Evolutionary conservation across 2,888 invertebrate genomes (phyloP), one percentile per base, ranked within the genome.

Genomic region (Morpho achilles): DNA sequence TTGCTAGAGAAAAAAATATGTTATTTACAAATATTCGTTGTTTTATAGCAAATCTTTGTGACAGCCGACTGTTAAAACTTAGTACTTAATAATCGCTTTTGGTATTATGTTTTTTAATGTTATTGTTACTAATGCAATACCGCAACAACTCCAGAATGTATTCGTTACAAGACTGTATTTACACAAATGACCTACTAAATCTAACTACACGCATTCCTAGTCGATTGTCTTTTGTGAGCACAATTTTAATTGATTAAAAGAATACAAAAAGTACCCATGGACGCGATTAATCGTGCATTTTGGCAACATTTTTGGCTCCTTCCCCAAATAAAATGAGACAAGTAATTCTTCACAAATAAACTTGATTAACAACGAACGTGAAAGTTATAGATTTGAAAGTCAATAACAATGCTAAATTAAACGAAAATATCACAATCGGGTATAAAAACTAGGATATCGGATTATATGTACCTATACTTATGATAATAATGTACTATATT

Each of bases 221-320:
- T 74, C 76, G 79, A 80, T 85, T 88, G 87, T 87, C 88, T 87
- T 88, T 88, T 84, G 79, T 87, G 87, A 89, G 89, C 88, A 87
- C 75, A 77, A 71, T 71, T 73, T 58, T 74, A 72, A 71, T 71
- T 73, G 69, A 73, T 69, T 67, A 56, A 56, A 63, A 63, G 69
- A 70, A 70, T 69, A 64, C 71, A 74, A 71, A 69, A 65, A 70
- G 67, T 67, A 66, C 69, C 71, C 40, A 75, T 78, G 84, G 81
- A 86, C 80, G 82, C 72, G 77, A 83, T 73, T 73, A 77, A 72
- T 71, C 71, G 67, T 77, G 69, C 70, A 79, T 77, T 87, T 89
- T 89, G 89, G 89, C 89, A 88, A 82, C 87, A 80, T 74, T 78
- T 84, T 87, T 87, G 89, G 88, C 88, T 84, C 75, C 67, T 78